Percentiles rank a stretch among this genome's conserved stretches.
phyloP scores from a whole-genome alignment of 2,113 vertebrate species.

The Misgurnus anguillicaudatus region DNA sequence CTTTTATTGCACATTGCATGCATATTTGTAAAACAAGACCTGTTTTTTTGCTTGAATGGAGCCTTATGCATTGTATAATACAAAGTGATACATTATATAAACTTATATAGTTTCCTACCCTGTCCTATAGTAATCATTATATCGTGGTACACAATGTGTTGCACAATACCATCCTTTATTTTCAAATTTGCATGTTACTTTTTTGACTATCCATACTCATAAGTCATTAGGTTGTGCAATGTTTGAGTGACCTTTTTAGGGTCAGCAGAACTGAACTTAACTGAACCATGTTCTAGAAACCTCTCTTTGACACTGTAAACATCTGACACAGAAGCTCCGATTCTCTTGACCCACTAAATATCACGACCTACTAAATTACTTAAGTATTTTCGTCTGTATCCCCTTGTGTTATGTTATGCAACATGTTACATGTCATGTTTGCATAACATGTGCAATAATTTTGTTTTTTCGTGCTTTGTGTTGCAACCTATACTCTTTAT shows the following conservation, averaged over 20 bases:
- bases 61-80: neutral
- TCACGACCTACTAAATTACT: neutral
- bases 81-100: neutral
- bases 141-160: too few species aligned
- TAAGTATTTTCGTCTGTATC: neutral
- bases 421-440: too few species aligned
- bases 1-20: too few species aligned
- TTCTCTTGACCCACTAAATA: too few species aligned
- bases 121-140: neutral
- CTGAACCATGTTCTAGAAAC: neutral
- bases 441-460: too few species aligned
- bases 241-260: constrained; percentile 14
- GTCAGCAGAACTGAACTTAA: neutral
- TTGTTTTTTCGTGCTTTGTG: too few species aligned
- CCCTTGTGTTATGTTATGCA: neutral
- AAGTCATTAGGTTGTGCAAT: neutral
- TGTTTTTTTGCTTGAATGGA: neutral
- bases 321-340: constrained; percentile 1
- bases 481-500: too few species aligned
- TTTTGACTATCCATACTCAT: neutral
- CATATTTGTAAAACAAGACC: neutral
- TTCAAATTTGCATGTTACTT: neutral
- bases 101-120: neutral
- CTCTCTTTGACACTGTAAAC: constrained; percentile 23
- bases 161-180: neutral